Percentiles rank a stretch among this genome's conserved stretches.
Evolutionary conservation across 2,797 vertebrate genomes (phyloP).

Genomic region (Tauraco hartlaubi): DNA sequence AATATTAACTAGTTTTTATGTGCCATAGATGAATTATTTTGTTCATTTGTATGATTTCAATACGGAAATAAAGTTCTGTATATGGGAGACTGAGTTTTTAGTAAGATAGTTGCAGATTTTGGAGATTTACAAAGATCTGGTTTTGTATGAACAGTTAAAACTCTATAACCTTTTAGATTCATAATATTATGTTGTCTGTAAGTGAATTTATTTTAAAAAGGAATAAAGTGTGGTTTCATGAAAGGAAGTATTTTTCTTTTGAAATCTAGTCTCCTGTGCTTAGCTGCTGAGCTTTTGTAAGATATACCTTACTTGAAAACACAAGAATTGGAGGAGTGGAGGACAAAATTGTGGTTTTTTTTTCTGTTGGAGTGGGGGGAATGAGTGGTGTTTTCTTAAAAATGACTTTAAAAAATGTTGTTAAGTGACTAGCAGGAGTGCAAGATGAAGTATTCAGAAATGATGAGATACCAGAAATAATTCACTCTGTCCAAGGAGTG

Average conservation of each 20-base stretch:
- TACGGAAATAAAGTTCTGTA: neutral
- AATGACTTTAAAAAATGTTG: neutral
- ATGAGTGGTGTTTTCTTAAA: neutral
- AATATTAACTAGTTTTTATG: neutral
- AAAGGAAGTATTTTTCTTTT: neutral
- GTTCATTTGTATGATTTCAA: neutral
- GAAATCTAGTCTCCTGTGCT: neutral
- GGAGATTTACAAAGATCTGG: neutral
- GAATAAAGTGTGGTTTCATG: neutral
- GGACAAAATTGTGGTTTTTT: fast-evolving
- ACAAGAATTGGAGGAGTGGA: neutral
- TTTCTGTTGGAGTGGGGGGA: too few species aligned
- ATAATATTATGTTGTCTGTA: neutral
- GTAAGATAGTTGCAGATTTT: neutral
- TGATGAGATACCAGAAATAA: neutral
- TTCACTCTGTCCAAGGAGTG: neutral
- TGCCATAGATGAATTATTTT: neutral
- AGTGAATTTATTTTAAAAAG: neutral
- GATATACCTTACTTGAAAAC: neutral
- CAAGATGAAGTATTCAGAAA: neutral
- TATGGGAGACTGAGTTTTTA: neutral
- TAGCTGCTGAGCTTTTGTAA: neutral
- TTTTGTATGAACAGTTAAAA: neutral
- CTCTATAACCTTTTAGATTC: neutral
- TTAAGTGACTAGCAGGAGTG: neutral